phyloP scores from a whole-genome alignment of 2,797 vertebrate genomes.

The Hydrolagus colliei region DNA sequence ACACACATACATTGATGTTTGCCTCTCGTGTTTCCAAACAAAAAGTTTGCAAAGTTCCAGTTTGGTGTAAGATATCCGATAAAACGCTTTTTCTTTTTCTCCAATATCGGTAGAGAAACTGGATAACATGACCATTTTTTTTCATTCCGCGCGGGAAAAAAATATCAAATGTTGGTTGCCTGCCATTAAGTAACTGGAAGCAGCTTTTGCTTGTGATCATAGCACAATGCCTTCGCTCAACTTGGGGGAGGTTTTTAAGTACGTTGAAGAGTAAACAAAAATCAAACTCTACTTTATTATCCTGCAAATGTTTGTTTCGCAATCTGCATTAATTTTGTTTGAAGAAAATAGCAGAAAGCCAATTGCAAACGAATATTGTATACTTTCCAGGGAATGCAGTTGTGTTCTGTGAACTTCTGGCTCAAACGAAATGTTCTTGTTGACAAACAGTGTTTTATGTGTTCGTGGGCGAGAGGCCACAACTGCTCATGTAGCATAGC shows the following conservation, averaged over 20 bases:
- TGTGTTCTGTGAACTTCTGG: neutral
- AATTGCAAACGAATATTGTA: neutral
- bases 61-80: neutral
- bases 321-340: neutral
- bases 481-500: neutral
- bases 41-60: neutral
- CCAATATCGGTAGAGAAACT: neutral
- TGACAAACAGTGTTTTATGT: neutral
- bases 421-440: neutral
- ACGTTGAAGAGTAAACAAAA: neutral
- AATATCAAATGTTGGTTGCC: neutral
- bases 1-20: neutral
- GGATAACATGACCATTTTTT: neutral
- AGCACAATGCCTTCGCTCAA: neutral
- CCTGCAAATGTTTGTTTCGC: too few relatives aligned
- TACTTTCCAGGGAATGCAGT: neutral
- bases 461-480: too few relatives aligned
- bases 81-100: neutral
- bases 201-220: neutral
- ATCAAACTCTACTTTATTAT: neutral
- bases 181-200: slow-evolving; percentile 26
- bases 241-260: neutral
- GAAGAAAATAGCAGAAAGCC: neutral
- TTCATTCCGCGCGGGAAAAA: neutral
- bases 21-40: neutral